phyloP scores from a whole-genome alignment of 1,140 invertebrate species.

The Argopecten irradians region DNA sequence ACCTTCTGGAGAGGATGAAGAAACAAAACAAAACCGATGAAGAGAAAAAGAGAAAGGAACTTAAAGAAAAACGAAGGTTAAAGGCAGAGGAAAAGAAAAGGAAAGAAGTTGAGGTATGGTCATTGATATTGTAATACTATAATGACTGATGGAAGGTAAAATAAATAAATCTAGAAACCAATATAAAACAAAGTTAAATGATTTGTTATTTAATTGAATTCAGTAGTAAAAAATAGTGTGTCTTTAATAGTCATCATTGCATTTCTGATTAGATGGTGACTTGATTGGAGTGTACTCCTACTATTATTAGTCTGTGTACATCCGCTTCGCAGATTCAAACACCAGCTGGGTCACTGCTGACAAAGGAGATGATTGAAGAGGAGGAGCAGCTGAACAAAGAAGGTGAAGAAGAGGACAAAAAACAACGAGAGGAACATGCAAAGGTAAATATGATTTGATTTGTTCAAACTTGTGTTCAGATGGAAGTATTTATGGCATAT shows the following conservation, averaged over 20 bases:
- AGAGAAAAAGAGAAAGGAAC: constrained; percentile 54
- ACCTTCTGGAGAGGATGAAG: constrained; percentile 66
- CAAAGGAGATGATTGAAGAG: constrained; percentile 41
- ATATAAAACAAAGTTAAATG: too few relatives aligned
- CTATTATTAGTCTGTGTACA: too few relatives aligned
- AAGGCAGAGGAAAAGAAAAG: constrained; percentile 54
- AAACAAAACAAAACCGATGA: constrained; percentile 59
- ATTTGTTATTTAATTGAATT: too few relatives aligned
- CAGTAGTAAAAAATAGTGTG: too few relatives aligned
- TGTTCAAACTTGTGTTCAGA: not conserved
- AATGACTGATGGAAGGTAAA: too few relatives aligned
- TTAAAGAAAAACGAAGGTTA: constrained; percentile 47
- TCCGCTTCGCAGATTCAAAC: too few relatives aligned
- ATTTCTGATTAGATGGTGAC: too few relatives aligned
- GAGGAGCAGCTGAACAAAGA: constrained; percentile 45
- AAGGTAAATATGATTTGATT: constrained; percentile 17
- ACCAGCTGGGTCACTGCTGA: constrained; percentile 33
- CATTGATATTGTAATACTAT: constrained; percentile 40
- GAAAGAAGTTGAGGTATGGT: constrained; percentile 55
- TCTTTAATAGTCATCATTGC: too few relatives aligned
- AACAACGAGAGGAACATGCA: constrained; percentile 27
- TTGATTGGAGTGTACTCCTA: too few relatives aligned
- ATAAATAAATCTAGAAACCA: too few relatives aligned
- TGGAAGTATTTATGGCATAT: not conserved
- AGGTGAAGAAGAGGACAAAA: constrained; percentile 43